phyloP scores from a whole-genome alignment of 2,888 invertebrate genomes.

The Argynnis bischoffii region DNA sequence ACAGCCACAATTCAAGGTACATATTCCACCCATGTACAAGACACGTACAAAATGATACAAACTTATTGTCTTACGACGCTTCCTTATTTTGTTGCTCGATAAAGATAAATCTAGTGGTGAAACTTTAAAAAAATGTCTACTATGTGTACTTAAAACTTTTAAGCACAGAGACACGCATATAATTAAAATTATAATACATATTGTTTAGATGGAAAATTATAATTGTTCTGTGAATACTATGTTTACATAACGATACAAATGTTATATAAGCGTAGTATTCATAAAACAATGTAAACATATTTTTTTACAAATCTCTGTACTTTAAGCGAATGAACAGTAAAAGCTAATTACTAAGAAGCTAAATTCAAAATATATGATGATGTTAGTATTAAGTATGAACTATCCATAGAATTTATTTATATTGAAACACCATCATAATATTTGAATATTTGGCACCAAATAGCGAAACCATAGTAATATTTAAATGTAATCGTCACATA shows the following conservation, averaged over 20 bases:
- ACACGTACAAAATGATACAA: slow-evolving; percentile 26
- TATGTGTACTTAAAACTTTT: slow-evolving; percentile 36
- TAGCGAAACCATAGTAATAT: slow-evolving; percentile 47
- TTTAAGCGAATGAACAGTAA: slow-evolving; percentile 27
- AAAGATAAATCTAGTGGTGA: slow-evolving; percentile 34
- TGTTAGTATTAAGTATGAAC: background rate
- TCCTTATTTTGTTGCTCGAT: slow-evolving; percentile 31
- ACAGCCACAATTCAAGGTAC: slow-evolving; percentile 36
- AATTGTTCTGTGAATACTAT: no score
- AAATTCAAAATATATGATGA: slow-evolving; percentile 25
- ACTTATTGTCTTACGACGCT: slow-evolving; percentile 26
- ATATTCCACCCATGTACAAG: slow-evolving; percentile 30
- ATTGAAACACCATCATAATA: slow-evolving; percentile 24
- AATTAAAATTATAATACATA: background rate
- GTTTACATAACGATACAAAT: no score
- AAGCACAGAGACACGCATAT: slow-evolving; percentile 32
- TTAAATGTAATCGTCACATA: slow-evolving; percentile 40
- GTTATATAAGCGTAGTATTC: no score
- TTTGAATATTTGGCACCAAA: slow-evolving; percentile 47
- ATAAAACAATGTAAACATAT: background rate
- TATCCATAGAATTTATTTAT: background rate
- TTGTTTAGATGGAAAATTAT: no score
- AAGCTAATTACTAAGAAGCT: slow-evolving; percentile 36
- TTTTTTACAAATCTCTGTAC: slow-evolving; percentile 22
- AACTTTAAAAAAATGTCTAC: slow-evolving; percentile 36